Base-by-base conservation (phyloP, 2,113 vertebrate genomes). In the Phaethon lepturus region DNA sequence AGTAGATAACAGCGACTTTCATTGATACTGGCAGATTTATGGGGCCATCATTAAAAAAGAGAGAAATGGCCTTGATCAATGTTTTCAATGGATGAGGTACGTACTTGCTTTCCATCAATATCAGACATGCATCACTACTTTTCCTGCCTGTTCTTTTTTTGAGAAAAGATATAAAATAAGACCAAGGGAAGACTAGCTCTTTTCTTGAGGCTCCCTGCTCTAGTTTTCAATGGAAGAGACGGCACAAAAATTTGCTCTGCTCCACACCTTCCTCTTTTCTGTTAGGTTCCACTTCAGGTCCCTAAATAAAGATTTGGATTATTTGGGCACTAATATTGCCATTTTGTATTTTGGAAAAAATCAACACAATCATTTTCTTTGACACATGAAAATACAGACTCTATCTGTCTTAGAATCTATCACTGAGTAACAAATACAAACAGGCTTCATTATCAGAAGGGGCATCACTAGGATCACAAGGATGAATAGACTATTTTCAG, bases 1-100 rank as follows among this genome's bases (percentile, higher is more conserved):
- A 64, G 93, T 9, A 96, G 95, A 88, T 95, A 96, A 93, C 84
- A 91, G 73, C 79, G 93, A 91, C 84, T 97, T 95, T 96, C 95
- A 93, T 85, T 93, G 93, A 89, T 96, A 94, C 80, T 93, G 93
- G 91, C 91, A 97, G 96, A 96, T 96, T 96, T 95, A 97, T 94
- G 95, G 89, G 74, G 69, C 81, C 91, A 72, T 93, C 95, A 82
- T 90, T 94, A 93, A 87, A 97, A 90, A 91, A 81, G 73, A 95
- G 62, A 19, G 5, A 93, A 96, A 84, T 91, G 93, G 93, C 87
- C 90, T 96, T 96, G 95, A 96, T 95, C 95, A 96, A 87, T 94
- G 80, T 90, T 96, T 96, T 85, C 93, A 96, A 76, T 82, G 87
- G 93, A 97, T 96, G 92, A 95, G 80, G 84, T 74, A 87, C 35